Percentiles rank a stretch among this genome's conserved stretches.
phyloP scores from a whole-genome alignment of 2,888 invertebrate species.

The Lucinisca nassula region DNA sequence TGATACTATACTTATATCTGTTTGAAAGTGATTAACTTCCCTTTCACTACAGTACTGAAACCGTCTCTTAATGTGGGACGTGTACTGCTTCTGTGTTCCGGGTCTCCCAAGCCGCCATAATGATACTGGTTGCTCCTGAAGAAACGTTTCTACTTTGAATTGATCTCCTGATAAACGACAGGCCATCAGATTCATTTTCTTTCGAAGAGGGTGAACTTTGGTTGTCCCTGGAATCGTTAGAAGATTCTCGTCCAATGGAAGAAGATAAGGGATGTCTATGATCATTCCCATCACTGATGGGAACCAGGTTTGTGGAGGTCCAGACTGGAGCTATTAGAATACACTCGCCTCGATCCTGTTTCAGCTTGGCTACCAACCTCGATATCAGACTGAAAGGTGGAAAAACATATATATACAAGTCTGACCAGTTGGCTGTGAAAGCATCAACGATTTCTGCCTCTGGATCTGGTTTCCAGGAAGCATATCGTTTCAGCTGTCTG shows the following conservation, averaged over 20 bases:
- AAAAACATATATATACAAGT: constrained; percentile 43
- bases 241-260: neutral
- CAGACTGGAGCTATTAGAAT: constrained; percentile 38
- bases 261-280: constrained; percentile 9
- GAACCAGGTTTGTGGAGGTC: constrained; percentile 36
- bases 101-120: no score
- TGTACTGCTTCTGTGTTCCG: no score
- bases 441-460: constrained; percentile 45
- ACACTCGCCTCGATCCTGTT: constrained; percentile 13
- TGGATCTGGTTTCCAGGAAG: constrained; percentile 62
- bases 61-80: no score
- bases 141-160: no score
- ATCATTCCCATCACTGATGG: constrained; percentile 22
- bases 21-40: no score
- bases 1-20: no score
- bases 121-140: no score
- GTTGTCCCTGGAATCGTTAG: constrained; percentile 20
- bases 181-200: constrained; percentile 22
- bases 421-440: constrained; percentile 46
- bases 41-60: no score
- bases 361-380: constrained; percentile 18
- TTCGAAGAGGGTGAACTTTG: constrained; percentile 17
- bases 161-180: no score
- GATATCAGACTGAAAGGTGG: constrained; percentile 51
- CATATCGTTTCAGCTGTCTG: constrained; percentile 34